These are phyloP conservation scores for Hephaestus fuliginosus DNA, from an alignment of 2,797 vertebrate genomes.

Conservation along the genomic window DNA sequence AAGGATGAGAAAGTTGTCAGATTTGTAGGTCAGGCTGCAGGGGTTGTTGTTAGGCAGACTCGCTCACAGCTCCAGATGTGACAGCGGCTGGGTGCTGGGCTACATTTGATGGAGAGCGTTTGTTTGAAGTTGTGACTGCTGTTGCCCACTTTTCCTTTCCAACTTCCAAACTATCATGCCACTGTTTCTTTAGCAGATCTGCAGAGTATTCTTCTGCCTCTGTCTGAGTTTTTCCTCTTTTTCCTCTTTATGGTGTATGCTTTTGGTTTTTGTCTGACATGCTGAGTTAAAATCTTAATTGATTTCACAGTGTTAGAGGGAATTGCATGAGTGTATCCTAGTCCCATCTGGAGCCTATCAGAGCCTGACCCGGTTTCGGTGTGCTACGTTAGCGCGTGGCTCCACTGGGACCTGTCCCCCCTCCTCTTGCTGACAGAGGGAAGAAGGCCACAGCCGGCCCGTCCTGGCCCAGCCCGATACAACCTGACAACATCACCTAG, in stretches of 20 bases:
- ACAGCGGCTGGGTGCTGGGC: slow-evolving; percentile 53
- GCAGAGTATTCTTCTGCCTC: not conserved
- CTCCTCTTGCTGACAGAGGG: slow-evolving; percentile 78
- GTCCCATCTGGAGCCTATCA: slow-evolving; percentile 82
- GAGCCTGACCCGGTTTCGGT: slow-evolving; percentile 84
- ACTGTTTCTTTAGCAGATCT: slow-evolving; percentile 8
- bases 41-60: slow-evolving; percentile 87
- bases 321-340: slow-evolving; percentile 71
- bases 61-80: slow-evolving; percentile 64
- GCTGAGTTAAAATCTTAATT: slow-evolving; percentile 76
- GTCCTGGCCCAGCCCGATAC: slow-evolving; percentile 37
- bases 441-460: slow-evolving; percentile 77
- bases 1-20: slow-evolving; percentile 86
- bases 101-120: slow-evolving; percentile 33
- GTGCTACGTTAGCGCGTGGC: slow-evolving; percentile 66
- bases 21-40: slow-evolving; percentile 89
- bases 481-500: slow-evolving; percentile 45
- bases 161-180: slow-evolving; percentile 10
- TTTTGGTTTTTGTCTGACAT: slow-evolving; percentile 35
- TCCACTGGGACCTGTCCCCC: slow-evolving; percentile 82
- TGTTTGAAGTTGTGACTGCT: slow-evolving; percentile 39
- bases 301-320: slow-evolving; percentile 76
- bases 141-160: slow-evolving; percentile 21
- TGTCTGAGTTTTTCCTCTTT: slow-evolving; percentile 21
- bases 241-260: slow-evolving; percentile 6